phyloP scores from a whole-genome alignment of 2,888 invertebrate genomes.

The Epirrhoe alternata region DNA sequence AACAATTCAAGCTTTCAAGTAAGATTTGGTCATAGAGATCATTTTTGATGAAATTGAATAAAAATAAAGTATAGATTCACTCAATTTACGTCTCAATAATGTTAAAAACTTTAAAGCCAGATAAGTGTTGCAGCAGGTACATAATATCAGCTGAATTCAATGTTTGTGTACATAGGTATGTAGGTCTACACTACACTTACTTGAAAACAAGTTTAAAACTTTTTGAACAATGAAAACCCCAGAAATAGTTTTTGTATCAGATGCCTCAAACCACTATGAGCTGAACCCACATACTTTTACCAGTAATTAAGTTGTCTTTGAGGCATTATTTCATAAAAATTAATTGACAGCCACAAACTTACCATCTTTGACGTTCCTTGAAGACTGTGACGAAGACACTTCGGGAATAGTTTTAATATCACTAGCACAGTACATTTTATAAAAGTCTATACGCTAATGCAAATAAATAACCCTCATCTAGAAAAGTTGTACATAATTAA shows the following conservation, averaged over 20 bases:
- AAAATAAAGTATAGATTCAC: not conserved
- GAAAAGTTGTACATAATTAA: slow-evolving; percentile 79
- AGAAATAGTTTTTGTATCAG: slow-evolving; percentile 5
- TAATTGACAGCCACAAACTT: slow-evolving; percentile 75
- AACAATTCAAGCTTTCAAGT: too few species aligned
- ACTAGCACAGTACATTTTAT: slow-evolving; percentile 90
- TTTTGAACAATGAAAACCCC: slow-evolving; percentile 34
- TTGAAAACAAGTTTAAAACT: slow-evolving; percentile 44
- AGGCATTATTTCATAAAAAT: slow-evolving; percentile 37
- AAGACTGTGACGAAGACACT: slow-evolving; percentile 89
- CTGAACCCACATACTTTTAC: slow-evolving; percentile 17
- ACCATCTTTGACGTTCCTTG: slow-evolving; percentile 91
- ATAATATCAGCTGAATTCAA: slow-evolving; percentile 15
- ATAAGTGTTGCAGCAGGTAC: not conserved
- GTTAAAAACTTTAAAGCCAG: not conserved
- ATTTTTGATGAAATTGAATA: too few species aligned
- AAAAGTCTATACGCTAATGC: slow-evolving; percentile 59
- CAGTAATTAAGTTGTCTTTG: slow-evolving; percentile 5
- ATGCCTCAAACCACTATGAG: not conserved
- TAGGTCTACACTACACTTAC: slow-evolving; percentile 23
- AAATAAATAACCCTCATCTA: slow-evolving; percentile 85
- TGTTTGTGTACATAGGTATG: slow-evolving; percentile 2
- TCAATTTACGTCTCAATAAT: not conserved
- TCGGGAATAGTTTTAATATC: slow-evolving; percentile 89
- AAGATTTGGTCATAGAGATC: too few species aligned